Percentiles rank a stretch among this genome's conserved stretches.
phyloP scores from a whole-genome alignment of 2,113 vertebrate genomes.

The Agelaius tricolor region DNA sequence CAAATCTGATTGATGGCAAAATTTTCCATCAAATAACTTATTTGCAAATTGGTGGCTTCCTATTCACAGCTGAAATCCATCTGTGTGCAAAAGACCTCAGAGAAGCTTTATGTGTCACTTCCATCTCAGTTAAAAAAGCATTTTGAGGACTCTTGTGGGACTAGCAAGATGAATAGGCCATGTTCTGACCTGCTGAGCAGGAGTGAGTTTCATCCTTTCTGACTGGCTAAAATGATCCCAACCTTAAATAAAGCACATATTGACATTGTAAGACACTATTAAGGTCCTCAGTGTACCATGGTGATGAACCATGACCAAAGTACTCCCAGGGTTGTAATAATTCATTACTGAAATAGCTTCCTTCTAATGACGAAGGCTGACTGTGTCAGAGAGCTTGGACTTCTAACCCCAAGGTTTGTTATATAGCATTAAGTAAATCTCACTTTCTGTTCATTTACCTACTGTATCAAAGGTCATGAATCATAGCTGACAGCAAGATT shows the following conservation, averaged over 20 bases:
- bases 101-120: background rate
- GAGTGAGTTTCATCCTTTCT: conserved; percentile 28
- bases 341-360: conserved; percentile 43
- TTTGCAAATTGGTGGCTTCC: background rate
- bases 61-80: background rate
- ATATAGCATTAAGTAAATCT: conserved; percentile 27
- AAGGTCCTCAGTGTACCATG: background rate
- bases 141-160: conserved; percentile 27
- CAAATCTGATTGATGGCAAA: background rate
- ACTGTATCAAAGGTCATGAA: background rate
- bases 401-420: conserved; percentile 26
- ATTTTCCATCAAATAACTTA: background rate
- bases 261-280: conserved; percentile 50
- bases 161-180: conserved; percentile 17
- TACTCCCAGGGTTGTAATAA: conserved; percentile 4
- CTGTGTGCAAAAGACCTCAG: background rate
- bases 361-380: conserved; percentile 28
- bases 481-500: background rate
- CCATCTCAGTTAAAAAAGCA: conserved; percentile 1
- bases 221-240: background rate
- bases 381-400: conserved; percentile 36
- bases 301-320: conserved; percentile 57
- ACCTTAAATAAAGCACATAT: conserved; percentile 58
- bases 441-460: conserved; percentile 20
- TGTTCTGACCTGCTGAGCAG: background rate